Evolutionary conservation across 2,113 vertebrate species (phyloP).

Genomic region (Poeciliopsis retropinna): DNA sequence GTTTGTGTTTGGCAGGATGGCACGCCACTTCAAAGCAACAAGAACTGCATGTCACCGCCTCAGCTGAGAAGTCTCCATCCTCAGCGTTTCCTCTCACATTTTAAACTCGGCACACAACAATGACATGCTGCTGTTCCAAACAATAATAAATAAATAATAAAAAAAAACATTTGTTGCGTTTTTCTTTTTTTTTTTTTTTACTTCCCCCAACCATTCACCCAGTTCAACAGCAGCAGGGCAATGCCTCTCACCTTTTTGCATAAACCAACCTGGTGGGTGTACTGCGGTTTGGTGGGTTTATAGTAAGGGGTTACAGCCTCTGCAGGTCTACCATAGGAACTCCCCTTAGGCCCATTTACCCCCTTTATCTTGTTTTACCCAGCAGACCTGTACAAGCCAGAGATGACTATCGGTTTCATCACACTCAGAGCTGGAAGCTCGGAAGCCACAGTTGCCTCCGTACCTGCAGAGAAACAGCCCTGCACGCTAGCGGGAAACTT

Average conservation of each 20-base stretch:
- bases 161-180: not conserved
- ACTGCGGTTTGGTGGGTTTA: not conserved
- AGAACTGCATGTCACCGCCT: constrained; percentile 4
- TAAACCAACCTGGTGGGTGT: not conserved
- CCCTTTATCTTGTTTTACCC: constrained; percentile 26
- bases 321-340: constrained; percentile 17
- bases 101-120: not conserved
- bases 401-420: constrained; percentile 67
- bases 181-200: not conserved
- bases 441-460: not conserved
- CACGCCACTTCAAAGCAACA: constrained; percentile 50
- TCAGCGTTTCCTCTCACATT: not conserved
- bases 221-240: not conserved
- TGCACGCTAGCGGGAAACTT: constrained; percentile 28
- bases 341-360: constrained; percentile 31
- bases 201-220: too few relatives aligned
- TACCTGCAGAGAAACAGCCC: constrained; percentile 52
- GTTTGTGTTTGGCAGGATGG: constrained; percentile 18
- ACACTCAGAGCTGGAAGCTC: constrained; percentile 59
- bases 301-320: not conserved
- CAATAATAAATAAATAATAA: not conserved
- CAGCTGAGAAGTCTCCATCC: constrained; percentile 27
- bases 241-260: not conserved
- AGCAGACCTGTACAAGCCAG: constrained; percentile 4
- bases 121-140: constrained; percentile 3